Conservation (phyloP, 2,113 vertebrate genomes). For the Thamnaconus septentrionalis region DNA sequence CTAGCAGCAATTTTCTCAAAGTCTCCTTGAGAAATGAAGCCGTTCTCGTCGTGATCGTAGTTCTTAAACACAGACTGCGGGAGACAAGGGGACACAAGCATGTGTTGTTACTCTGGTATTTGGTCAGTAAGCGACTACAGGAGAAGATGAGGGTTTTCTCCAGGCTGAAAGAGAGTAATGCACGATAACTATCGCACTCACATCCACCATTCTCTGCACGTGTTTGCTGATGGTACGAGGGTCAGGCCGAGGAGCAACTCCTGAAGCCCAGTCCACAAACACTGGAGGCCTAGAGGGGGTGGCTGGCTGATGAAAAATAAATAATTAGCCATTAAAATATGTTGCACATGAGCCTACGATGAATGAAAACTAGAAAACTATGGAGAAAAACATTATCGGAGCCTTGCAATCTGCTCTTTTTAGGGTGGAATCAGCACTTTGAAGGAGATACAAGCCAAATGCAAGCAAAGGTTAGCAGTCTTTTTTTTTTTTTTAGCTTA, state of each 20-base stretch:
- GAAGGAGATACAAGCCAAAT: too few relatives aligned
- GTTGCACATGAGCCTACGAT: neutral
- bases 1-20: conserved; percentile 97
- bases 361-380: too few relatives aligned
- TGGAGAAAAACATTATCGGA: neutral
- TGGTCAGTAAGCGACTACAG: conserved; percentile 24
- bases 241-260: conserved; percentile 90
- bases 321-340: conserved; percentile 14
- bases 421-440: too few relatives aligned
- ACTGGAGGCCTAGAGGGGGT: conserved; percentile 91
- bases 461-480: too few relatives aligned
- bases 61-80: conserved; percentile 95
- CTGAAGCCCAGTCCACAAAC: conserved; percentile 92
- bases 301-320: conserved; percentile 78
- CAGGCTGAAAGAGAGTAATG: neutral
- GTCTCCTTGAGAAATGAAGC: conserved; percentile 93
- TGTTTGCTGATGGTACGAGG: conserved; percentile 96
- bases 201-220: conserved; percentile 95
- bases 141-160: neutral
- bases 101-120: conserved; percentile 15
- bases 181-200: conserved; percentile 70
- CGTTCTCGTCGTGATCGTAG: conserved; percentile 93
- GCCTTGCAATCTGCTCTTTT: too few relatives aligned
- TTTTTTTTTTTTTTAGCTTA: too few relatives aligned
- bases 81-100: conserved; percentile 30